A percentile compares a stretch with the other conserved stretches of the same genome.
phyloP scores from a whole-genome alignment of 2,888 invertebrate species.

The Platerodrilus igneus region DNA sequence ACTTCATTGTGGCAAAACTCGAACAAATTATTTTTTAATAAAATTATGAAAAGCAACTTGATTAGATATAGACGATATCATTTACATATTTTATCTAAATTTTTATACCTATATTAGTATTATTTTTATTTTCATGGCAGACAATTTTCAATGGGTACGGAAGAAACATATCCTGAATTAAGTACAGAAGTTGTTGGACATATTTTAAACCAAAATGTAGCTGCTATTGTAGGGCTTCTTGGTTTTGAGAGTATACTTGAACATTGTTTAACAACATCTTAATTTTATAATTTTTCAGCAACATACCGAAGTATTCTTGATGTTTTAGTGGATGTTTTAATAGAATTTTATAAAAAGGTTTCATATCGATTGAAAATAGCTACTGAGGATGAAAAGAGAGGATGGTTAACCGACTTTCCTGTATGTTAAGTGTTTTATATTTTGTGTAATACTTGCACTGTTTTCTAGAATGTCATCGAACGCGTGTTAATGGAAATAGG shows the following conservation, averaged over 20 bases:
- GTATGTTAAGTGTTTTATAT: conserved; percentile 40
- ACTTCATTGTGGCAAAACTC: too few species aligned
- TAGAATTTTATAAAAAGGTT: conserved; percentile 50
- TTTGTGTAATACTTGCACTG: not conserved
- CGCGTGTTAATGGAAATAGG: conserved; percentile 58
- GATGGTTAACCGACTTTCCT: conserved; percentile 48
- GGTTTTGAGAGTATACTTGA: conserved; percentile 51
- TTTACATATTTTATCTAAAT: too few species aligned
- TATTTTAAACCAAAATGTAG: conserved; percentile 50
- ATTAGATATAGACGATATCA: too few species aligned
- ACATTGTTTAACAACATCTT: not conserved
- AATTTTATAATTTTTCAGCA: conserved; percentile 30
- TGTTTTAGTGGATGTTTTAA: conserved; percentile 49
- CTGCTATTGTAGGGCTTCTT: conserved; percentile 51
- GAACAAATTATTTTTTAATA: too few species aligned
- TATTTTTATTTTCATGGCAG: too few species aligned
- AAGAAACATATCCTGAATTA: conserved; percentile 39
- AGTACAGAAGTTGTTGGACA: conserved; percentile 40
- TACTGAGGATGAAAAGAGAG: conserved; percentile 50
- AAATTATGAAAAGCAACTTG: too few species aligned
- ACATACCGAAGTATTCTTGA: conserved; percentile 50
- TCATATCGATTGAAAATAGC: conserved; percentile 51
- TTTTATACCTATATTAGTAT: too few species aligned
- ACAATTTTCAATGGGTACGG: conserved; percentile 33
- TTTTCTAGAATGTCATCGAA: conserved; percentile 54